A percentile compares a stretch with the other conserved stretches of the same genome.
phyloP scores from a whole-genome alignment of 2,888 invertebrate species.

The Beris chalybata region DNA sequence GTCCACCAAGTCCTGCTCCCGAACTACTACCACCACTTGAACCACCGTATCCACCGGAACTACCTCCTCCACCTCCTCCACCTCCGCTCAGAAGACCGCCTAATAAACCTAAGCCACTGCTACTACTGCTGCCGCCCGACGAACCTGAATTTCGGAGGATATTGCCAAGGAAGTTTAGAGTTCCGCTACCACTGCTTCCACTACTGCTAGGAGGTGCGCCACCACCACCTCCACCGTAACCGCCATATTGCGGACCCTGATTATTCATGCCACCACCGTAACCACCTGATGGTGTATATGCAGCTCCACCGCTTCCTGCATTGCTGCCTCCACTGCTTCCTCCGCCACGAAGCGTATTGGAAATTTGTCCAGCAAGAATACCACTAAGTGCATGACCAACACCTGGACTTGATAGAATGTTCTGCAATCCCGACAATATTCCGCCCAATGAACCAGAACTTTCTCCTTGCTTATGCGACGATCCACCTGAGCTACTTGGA shows the following conservation, averaged over 20 bases:
- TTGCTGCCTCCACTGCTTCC: constrained; percentile 40
- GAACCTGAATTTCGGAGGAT: constrained; percentile 16
- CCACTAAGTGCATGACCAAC: constrained; percentile 54
- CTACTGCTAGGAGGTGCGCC: constrained; percentile 24
- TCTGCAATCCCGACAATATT: constrained; percentile 23
- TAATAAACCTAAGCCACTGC: constrained; percentile 5
- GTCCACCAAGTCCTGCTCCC: constrained; percentile 41
- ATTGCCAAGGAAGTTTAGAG: constrained; percentile 30
- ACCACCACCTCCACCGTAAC: constrained; percentile 25
- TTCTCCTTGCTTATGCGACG: constrained; percentile 12
- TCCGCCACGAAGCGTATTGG: constrained; percentile 52
- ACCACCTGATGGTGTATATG: constrained; percentile 36
- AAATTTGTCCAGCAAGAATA: constrained; percentile 53
- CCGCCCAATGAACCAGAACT: constrained; percentile 27
- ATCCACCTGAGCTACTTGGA: neutral
- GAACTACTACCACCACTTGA: constrained; percentile 14
- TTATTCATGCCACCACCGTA: constrained; percentile 38
- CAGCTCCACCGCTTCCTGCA: neutral
- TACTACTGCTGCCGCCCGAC: constrained; percentile 6
- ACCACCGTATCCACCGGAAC: constrained; percentile 19
- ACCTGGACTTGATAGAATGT: constrained; percentile 52
- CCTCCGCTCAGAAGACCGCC: constrained; percentile 38
- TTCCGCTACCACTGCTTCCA: constrained; percentile 32
- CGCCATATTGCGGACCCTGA: constrained; percentile 36
- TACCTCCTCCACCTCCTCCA: constrained; percentile 9